Evolutionary conservation across 1,140 invertebrate genomes (phyloP).

Genomic region (Hycleus cichorii): DNA sequence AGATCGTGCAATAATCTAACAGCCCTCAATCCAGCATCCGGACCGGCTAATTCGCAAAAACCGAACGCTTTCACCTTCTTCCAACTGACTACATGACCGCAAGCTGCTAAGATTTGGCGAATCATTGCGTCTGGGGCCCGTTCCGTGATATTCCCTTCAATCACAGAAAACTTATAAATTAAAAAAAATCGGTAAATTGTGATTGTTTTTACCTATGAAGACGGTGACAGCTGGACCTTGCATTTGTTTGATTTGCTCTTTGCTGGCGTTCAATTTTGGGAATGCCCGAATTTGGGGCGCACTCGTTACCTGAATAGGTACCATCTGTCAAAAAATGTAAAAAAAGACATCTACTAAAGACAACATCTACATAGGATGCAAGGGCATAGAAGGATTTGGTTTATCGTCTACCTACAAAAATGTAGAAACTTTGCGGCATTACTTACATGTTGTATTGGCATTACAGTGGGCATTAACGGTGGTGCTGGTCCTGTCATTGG

Average conservation of each 20-base stretch:
- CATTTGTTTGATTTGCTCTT: slow-evolving; percentile 42
- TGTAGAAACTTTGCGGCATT: slow-evolving; percentile 7
- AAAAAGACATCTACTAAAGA: slow-evolving; percentile 19
- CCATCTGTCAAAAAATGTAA: slow-evolving; percentile 34
- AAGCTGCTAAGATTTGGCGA: slow-evolving; percentile 79
- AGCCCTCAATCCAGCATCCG: slow-evolving; percentile 89
- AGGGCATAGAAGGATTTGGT: slow-evolving; percentile 20
- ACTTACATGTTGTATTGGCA: slow-evolving; percentile 48
- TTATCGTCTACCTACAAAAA: no score
- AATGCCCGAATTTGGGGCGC: slow-evolving; percentile 40
- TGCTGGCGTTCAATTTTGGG: slow-evolving; percentile 38
- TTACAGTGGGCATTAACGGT: slow-evolving; percentile 44
- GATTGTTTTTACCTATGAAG: slow-evolving; percentile 63
- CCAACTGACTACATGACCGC: slow-evolving; percentile 93
- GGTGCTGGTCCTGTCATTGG: slow-evolving; percentile 41
- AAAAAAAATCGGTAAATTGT: background rate
- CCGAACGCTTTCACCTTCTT: slow-evolving; percentile 98
- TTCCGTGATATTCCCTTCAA: slow-evolving; percentile 89
- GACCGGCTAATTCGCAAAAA: slow-evolving; percentile 94
- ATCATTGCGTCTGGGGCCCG: slow-evolving; percentile 93
- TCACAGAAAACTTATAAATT: background rate
- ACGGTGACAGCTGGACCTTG: slow-evolving; percentile 90
- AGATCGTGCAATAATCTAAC: slow-evolving; percentile 91
- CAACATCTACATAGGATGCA: slow-evolving; percentile 13
- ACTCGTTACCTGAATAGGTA: slow-evolving; percentile 48